Base-by-base conservation (phyloP, 2,113 vertebrate species). In the Pristiophorus japonicus region DNA sequence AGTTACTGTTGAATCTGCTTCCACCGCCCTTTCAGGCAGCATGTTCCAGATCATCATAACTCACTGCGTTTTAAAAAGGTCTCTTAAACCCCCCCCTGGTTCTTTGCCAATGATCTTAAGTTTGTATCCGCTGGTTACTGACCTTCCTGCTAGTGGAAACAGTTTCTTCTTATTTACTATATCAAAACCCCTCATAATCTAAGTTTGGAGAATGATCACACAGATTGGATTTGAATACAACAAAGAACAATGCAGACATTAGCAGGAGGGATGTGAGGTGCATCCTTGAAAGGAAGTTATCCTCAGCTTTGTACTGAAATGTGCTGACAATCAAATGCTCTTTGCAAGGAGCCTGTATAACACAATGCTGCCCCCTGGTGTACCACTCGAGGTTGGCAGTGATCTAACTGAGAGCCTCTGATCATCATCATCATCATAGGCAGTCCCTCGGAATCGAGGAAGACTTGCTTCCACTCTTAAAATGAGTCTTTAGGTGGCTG, bases 311-410 rank as follows among this genome's bases (percentile, higher is more conserved):
- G 6, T 1, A 42, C 22, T 55, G 47, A 51, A 51, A 87, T 55
- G 3, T 55, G 22, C 10, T 0, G 85, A 12, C 12, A 11, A 27
- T 27, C 20, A 12, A 20, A 70, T 38, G 3, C 3, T 12, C 8
- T 88, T 87, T 51, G 24, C 84, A 27, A 4, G 85, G 85, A 88
- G 47, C 47, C 47, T 55, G 24, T 88, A 30, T n/a, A n/a, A n/a
- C n/a, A n/a, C 47, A 63, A 92, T n/a, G 62, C 88, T 92, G 88
- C 88, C 88, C 59, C 59, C 88, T 65, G 62, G 88, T 92, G 87
- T 90, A 27, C 30, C 27, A 90, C 30, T 90, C 1, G 59, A 62
- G 27, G 87, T 90, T 90, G 30, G 18, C 30, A 34, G 27, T 34
- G 16, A 22, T 63, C n/a, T 5, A 91, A 38, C 3, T 34, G 34